phyloP scores from a whole-genome alignment of 2,113 vertebrate species.

The Pachycephala philippinensis region DNA sequence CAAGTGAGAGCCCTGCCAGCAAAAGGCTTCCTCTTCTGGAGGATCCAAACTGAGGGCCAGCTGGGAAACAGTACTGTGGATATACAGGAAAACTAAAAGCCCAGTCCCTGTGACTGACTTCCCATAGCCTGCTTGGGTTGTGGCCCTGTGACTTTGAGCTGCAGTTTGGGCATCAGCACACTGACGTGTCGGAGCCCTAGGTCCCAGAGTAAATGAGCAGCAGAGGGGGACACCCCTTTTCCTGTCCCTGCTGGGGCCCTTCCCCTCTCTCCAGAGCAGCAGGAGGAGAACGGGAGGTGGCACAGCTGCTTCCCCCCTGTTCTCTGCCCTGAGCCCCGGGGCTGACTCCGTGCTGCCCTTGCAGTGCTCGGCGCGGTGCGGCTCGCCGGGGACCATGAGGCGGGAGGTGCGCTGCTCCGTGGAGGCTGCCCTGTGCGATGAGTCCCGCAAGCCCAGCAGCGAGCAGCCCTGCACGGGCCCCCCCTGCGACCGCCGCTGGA shows the following conservation, averaged over 20 bases:
- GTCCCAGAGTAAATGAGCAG: background rate
- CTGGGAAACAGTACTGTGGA: background rate
- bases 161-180: background rate
- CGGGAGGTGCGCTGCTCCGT: constrained; percentile 86
- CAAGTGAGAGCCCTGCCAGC: background rate
- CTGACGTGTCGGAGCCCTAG: accelerated
- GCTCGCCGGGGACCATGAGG: constrained; percentile 68
- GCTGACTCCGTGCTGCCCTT: background rate
- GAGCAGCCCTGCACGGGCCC: constrained; percentile 76
- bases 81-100: background rate
- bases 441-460: constrained; percentile 70
- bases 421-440: constrained; percentile 74
- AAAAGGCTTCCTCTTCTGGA: background rate
- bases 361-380: constrained; percentile 83
- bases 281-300: background rate
- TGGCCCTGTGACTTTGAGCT: background rate
- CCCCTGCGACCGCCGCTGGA: constrained; percentile 84
- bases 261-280: background rate
- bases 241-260: background rate
- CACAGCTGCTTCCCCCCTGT: background rate
- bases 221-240: accelerated
- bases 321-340: accelerated
- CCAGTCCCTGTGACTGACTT: background rate
- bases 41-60: background rate
- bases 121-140: background rate